Conservation (phyloP, 2,113 vertebrate genomes). For the pig (Sus scrofa) region DNA sequence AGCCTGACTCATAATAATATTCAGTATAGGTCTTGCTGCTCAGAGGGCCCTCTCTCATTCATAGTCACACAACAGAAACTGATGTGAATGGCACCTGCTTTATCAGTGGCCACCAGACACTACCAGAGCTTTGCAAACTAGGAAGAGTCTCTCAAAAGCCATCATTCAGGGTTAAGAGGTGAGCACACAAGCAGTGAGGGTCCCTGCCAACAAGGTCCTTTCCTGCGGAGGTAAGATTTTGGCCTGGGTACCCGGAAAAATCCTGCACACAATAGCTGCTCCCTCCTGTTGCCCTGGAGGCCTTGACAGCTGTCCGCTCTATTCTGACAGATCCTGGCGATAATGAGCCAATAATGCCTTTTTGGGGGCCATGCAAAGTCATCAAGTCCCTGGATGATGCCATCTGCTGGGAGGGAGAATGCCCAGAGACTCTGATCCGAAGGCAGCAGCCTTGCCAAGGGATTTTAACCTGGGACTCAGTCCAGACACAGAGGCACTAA, state of each 20-base stretch:
- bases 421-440: neutral
- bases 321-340: neutral
- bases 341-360: neutral
- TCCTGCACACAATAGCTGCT: accelerated
- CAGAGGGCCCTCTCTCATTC: neutral
- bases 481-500: neutral
- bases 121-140: neutral
- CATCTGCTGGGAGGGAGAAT: conserved; percentile 22
- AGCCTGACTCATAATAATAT: neutral
- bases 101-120: neutral
- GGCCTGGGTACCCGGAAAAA: neutral
- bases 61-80: neutral
- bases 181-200: neutral
- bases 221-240: neutral
- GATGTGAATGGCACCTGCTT: neutral
- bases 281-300: neutral
- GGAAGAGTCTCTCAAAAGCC: neutral
- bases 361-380: neutral
- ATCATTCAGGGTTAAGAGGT: neutral
- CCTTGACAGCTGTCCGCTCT: neutral
- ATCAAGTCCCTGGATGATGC: neutral
- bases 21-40: accelerated
- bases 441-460: too few relatives aligned
- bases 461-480: neutral
- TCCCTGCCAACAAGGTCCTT: neutral